Evolutionary conservation across 1,140 invertebrate species (phyloP), one percentile per base, ranked within the genome.

Genomic region (Musca domestica): DNA sequence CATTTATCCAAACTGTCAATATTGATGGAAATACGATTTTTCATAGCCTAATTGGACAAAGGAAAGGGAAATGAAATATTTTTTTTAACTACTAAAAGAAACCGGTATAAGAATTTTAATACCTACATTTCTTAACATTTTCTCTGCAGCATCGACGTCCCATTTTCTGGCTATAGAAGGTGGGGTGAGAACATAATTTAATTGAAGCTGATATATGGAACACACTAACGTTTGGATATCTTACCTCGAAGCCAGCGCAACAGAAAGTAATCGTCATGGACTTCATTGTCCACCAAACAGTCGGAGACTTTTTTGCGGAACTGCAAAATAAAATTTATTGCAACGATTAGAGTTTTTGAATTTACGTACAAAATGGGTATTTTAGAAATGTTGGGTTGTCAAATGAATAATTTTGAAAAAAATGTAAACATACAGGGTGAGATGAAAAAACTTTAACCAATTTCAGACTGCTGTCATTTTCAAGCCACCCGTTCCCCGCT

Each of bases 41-140:
- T 41, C 4, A 41, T 41, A 10, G 34, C 34, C 34, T 41, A 41
- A 41, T n/a, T n/a, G n/a, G n/a, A n/a, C n/a, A 41, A 12, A 12
- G 34, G 4, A n/a, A n/a, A n/a, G n/a, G n/a, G n/a, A n/a, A n/a
- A n/a, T n/a, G n/a, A n/a, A n/a, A n/a, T n/a, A n/a, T n/a, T n/a
- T n/a, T n/a, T n/a, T n/a, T n/a, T n/a, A n/a, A n/a, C n/a, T n/a
- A n/a, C n/a, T n/a, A n/a, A n/a, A n/a, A n/a, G n/a, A n/a, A n/a
- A n/a, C n/a, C n/a, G n/a, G n/a, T n/a, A n/a, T n/a, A n/a, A n/a
- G n/a, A n/a, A n/a, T 34, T 34, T 3, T 49, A 68, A 64, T 72
- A 87, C 88, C 89, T 84, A 93, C 92, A 72, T 92, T 89, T 84
- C 91, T 83, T 1, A 95, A 78, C 93, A 95, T 95, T 84, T 92